Percentiles rank a stretch among this genome's conserved stretches.
Evolutionary conservation across 2,113 vertebrate genomes (phyloP).

Genomic region (Sebastes fasciatus): DNA sequence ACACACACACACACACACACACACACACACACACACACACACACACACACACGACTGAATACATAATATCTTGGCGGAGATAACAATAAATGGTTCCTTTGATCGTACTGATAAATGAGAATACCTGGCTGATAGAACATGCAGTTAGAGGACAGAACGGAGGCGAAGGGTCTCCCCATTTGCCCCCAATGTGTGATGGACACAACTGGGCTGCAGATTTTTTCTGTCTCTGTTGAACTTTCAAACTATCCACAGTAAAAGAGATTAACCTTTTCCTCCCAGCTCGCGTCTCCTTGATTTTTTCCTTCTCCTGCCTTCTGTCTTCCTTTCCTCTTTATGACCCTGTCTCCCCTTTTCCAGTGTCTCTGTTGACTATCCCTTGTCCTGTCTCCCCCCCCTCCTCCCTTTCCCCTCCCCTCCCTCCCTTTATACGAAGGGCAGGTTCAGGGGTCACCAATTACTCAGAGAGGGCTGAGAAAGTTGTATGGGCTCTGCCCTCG

Average conservation of each 20-base stretch:
- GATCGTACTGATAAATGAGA: background rate
- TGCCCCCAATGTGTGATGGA: slow-evolving; percentile 49
- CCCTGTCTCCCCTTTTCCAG: slow-evolving; percentile 55
- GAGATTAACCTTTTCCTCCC: slow-evolving; percentile 77
- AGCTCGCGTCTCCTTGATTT: slow-evolving; percentile 64
- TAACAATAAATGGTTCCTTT: background rate
- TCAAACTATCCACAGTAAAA: slow-evolving; percentile 62
- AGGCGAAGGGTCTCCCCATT: slow-evolving; percentile 35
- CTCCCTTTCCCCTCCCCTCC: slow-evolving; percentile 64
- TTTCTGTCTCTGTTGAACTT: slow-evolving; percentile 67
- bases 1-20: background rate
- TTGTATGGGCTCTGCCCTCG: slow-evolving; percentile 85
- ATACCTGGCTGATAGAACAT: background rate
- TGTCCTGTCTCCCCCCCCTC: slow-evolving; percentile 73
- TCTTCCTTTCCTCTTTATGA: slow-evolving; percentile 67
- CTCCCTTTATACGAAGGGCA: slow-evolving; percentile 81
- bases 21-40: background rate
- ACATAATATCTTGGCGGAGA: background rate
- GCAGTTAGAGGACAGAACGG: background rate
- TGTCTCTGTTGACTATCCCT: slow-evolving; percentile 69
- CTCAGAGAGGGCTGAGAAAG: slow-evolving; percentile 89
- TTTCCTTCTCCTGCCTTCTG: slow-evolving; percentile 48
- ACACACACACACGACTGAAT: background rate
- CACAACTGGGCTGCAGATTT: slow-evolving; percentile 43
- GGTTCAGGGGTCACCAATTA: slow-evolving; percentile 94